Evolutionary conservation across 2,113 vertebrate species (phyloP), one percentile per base, ranked within the genome.

Genomic region (Macaca mulatta): DNA sequence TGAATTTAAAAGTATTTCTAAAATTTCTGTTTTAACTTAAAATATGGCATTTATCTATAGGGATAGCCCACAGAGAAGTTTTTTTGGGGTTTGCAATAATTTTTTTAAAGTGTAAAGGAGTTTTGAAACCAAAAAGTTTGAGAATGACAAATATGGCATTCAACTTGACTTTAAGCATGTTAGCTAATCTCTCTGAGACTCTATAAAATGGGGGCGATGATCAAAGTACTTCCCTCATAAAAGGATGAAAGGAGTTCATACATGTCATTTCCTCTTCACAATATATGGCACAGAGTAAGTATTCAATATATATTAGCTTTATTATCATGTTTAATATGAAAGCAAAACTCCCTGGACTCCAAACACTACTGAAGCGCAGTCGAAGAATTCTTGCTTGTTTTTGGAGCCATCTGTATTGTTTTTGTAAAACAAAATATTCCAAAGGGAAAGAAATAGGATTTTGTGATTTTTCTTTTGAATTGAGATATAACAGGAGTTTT

Each of bases 141-240:
- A 64, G 85, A 92, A 52, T 16, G 2, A 1, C 82, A 89, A 93
- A 61, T 57, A 5, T 2, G 16, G 40, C 32, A 17, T 93, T 79
- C 72, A 70, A 1, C 57, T 67, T 75, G 67, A 81, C 81, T 59
- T 59, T 59, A 45, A 90, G 43, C 9, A 0, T 32, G 75, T 80
- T 61, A 59, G 90, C 77, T 83, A 38, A 80, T 50, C 23, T 85
- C 78, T 89, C 74, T 79, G 90, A 94, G 93, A 92, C 48, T 89
- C 87, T 85, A 32, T 78, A 64, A 91, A 93, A 70, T 38, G 59
- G 35, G 74, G 40, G 0, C 50, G 25, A 11, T 67, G 92, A 78
- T 91, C 45, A 70, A 74, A 96, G 92, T 7, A 18, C 22, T 55
- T 64, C 30, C 55, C 88, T 96, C 18, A 4, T 95, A 81, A 95